Evolutionary conservation across 2,888 invertebrate genomes (phyloP), one percentile per base, ranked within the genome.

Genomic region (Cryptocheilus praepositus): DNA sequence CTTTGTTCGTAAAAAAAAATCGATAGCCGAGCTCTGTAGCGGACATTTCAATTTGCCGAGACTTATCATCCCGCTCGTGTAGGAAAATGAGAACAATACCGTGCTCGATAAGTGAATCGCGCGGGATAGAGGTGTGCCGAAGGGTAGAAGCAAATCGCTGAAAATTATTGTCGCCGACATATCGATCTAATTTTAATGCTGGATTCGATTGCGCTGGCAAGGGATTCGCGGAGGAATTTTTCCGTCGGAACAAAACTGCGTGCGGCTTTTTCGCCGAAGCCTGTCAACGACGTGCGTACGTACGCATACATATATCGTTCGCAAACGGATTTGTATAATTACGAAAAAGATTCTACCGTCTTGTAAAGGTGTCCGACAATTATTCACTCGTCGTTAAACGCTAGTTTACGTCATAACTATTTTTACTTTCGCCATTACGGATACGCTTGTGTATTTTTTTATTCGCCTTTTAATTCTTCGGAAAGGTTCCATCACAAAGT

Each of bases 391-490:
- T 46, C 15, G 43, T 62, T 4, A 8, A 7, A 66, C 44, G 52
- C 56, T 43, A 58, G 61, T 59, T 36, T 36, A 36, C 36, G 36
- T 7, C 36, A 7, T 36, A 36, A 55, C 62, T 25, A 8, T 70
- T 60, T n/a, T 58, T 44, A 51, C 58, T 64, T 56, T 59, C n/a
- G 60, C 54, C 61, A 54, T 62, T 53, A 54, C 57, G 64, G 45
- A 65, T 46, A 43, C 52, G 21, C 49, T 51, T 62, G 49, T 28
- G 56, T 56, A 45, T 64, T 49, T 25, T 45, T 8, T 57, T 25
- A 61, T 18, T 2, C 36, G 28, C 16, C 18, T 11, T 11, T 36
- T 36, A 36, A 36, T 7, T 36, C 36, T 36, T 11, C 36, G 36
- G 36, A 36, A 36, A 36, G 4, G 36, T 36, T 36, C 36, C 36